A percentile compares a stretch with the other conserved stretches of the same genome.
Evolutionary conservation across 2,113 vertebrate genomes (phyloP).

Genomic region (Tinamus guttatus): DNA sequence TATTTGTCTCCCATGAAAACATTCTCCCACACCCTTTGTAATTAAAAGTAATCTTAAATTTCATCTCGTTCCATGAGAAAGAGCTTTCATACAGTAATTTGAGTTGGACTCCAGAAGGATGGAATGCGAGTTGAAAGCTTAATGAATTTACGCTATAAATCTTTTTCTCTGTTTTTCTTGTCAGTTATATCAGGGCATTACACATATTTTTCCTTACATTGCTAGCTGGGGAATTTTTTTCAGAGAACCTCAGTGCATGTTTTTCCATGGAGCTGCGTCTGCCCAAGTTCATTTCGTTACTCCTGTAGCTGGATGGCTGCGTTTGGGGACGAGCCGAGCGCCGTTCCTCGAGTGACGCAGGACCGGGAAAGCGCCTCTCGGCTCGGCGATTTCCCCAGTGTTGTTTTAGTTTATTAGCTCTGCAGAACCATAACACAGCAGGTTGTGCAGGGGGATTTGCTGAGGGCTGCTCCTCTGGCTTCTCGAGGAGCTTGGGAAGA

Average conservation of each 20-base stretch:
- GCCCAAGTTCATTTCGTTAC: slow-evolving; percentile 42
- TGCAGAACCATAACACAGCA: slow-evolving; percentile 9
- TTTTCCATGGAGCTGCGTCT: neutral
- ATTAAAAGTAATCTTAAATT: slow-evolving; percentile 80
- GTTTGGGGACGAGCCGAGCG: slow-evolving; percentile 32
- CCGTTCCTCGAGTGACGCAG: slow-evolving; percentile 47
- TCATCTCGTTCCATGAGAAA: slow-evolving; percentile 75
- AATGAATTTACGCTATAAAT: slow-evolving; percentile 74
- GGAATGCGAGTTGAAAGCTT: slow-evolving; percentile 71
- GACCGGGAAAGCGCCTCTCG: slow-evolving; percentile 58
- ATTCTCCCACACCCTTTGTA: slow-evolving; percentile 78
- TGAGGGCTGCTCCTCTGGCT: neutral
- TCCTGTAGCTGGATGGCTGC: slow-evolving; percentile 16
- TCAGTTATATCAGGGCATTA: slow-evolving; percentile 68
- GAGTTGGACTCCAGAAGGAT: slow-evolving; percentile 66
- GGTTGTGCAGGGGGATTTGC: slow-evolving; percentile 26
- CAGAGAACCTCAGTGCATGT: slow-evolving; percentile 29
- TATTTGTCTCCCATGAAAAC: slow-evolving; percentile 75
- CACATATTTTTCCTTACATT: slow-evolving; percentile 65
- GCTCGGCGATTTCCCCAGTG: slow-evolving; percentile 45
- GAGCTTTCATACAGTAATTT: slow-evolving; percentile 72
- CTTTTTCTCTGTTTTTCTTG: slow-evolving; percentile 72
- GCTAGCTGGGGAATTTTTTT: slow-evolving; percentile 60
- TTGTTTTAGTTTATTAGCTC: slow-evolving; percentile 61
- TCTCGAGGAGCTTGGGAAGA: neutral